Conservation (phyloP, 2,888 invertebrate genomes). For the Osmoderma eremita region DNA sequence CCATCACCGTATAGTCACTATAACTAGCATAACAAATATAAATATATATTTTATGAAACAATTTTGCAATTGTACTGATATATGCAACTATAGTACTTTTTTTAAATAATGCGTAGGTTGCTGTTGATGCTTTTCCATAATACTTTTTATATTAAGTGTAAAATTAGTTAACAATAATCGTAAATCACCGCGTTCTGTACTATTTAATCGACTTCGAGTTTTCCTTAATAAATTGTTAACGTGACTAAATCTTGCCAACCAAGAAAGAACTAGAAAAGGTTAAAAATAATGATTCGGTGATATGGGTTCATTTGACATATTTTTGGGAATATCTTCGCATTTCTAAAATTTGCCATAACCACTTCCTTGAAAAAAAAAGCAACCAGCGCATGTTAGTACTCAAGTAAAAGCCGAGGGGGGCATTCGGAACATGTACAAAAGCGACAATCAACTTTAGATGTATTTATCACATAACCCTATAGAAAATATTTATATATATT, state of each 20-base stretch:
- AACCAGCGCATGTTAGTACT: background rate
- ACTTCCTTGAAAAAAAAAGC: background rate
- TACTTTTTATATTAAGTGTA: background rate
- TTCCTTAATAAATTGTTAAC: background rate
- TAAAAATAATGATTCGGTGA: background rate
- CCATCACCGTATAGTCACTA: too few relatives aligned
- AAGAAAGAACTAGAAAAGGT: background rate
- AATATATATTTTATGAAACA: background rate
- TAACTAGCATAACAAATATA: too few relatives aligned
- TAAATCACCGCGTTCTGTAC: background rate
- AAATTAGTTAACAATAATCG: background rate
- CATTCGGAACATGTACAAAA: too few relatives aligned
- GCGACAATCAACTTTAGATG: too few relatives aligned
- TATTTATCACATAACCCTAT: background rate
- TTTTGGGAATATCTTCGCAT: background rate
- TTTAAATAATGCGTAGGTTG: background rate
- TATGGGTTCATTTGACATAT: background rate
- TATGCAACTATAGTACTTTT: background rate
- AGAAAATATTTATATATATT: background rate
- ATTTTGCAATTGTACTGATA: background rate
- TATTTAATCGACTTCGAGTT: background rate
- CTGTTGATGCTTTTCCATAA: background rate
- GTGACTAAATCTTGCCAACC: background rate
- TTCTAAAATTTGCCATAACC: background rate
- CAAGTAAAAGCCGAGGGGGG: background rate